Conservation (phyloP, 2,888 invertebrate species). For the Lepidocyrtinus sp. region DNA sequence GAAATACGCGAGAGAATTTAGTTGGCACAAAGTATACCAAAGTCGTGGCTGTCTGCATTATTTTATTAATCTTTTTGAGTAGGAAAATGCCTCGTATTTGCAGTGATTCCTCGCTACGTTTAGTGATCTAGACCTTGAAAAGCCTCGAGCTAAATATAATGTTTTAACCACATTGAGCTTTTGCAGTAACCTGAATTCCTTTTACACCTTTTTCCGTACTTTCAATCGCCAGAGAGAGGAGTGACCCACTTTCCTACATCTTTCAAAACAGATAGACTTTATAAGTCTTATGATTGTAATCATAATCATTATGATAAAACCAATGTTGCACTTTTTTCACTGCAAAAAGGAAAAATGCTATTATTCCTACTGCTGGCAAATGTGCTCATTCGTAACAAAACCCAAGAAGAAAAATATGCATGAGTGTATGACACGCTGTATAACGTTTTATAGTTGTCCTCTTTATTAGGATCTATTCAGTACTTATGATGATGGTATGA, state of each 20-base stretch:
- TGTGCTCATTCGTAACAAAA: too few relatives aligned
- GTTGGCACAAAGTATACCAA: too few relatives aligned
- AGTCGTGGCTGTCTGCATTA: not conserved
- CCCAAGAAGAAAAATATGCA: too few relatives aligned
- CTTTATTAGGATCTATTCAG: too few relatives aligned
- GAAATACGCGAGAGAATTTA: too few relatives aligned
- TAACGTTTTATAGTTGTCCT: too few relatives aligned
- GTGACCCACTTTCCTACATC: slow-evolving; percentile 70
- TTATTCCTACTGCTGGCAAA: too few relatives aligned
- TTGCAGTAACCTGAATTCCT: slow-evolving; percentile 69
- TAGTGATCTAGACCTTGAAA: slow-evolving; percentile 70
- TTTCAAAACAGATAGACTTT: slow-evolving; percentile 1
- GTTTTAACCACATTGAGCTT: slow-evolving; percentile 34
- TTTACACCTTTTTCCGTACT: slow-evolving; percentile 68
- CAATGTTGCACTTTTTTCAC: not conserved
- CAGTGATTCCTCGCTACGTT: slow-evolving; percentile 11
- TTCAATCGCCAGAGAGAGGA: slow-evolving; percentile 70
- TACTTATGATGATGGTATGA: too few relatives aligned
- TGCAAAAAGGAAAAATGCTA: not conserved
- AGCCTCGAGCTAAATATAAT: slow-evolving; percentile 67
- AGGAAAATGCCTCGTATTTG: not conserved
- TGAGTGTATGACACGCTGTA: too few relatives aligned
- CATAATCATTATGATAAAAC: not conserved
- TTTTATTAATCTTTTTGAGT: not conserved
- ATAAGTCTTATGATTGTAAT: slow-evolving; percentile 1